Conservation (phyloP, 1,140 invertebrate species). For the Telenomus remus region DNA sequence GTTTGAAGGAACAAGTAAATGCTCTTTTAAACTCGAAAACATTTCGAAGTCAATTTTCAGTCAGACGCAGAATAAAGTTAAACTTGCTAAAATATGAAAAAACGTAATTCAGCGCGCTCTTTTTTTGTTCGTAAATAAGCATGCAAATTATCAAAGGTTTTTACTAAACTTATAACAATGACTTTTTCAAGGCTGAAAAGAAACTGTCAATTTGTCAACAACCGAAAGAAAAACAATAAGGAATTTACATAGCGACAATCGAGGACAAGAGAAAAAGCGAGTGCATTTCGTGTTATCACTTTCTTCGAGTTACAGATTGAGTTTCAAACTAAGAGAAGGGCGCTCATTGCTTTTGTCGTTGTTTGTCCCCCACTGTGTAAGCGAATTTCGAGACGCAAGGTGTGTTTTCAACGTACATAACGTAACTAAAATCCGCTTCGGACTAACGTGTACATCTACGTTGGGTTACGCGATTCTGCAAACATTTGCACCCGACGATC, state of each 20-base stretch:
- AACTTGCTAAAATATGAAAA: too few relatives aligned
- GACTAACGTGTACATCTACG: slow-evolving; percentile 51
- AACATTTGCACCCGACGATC: slow-evolving; percentile 68
- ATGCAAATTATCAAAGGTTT: too few relatives aligned
- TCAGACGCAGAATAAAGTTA: too few relatives aligned
- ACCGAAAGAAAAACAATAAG: too few relatives aligned
- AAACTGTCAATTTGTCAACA: background rate
- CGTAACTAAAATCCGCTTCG: slow-evolving; percentile 52
- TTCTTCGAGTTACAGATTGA: slow-evolving; percentile 53
- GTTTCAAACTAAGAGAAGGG: slow-evolving; percentile 46
- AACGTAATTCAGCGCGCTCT: too few relatives aligned
- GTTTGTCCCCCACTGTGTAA: slow-evolving; percentile 55
- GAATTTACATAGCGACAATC: background rate
- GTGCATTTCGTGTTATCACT: slow-evolving; percentile 50
- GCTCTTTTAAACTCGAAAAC: too few relatives aligned
- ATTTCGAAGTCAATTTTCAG: too few relatives aligned
- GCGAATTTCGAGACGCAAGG: slow-evolving; percentile 55
- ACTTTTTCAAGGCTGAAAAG: background rate
- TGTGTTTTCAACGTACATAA: slow-evolving; percentile 51
- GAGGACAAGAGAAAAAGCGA: slow-evolving; percentile 12
- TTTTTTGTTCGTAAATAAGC: too few relatives aligned
- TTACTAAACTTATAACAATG: too few relatives aligned
- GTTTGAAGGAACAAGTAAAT: too few relatives aligned
- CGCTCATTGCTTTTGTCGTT: slow-evolving; percentile 53
- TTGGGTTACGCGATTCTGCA: slow-evolving; percentile 55